A percentile compares a stretch with the other conserved stretches of the same genome.
Evolutionary conservation across 2,888 invertebrate genomes (phyloP).

Genomic region (Chorisops tibialis): DNA sequence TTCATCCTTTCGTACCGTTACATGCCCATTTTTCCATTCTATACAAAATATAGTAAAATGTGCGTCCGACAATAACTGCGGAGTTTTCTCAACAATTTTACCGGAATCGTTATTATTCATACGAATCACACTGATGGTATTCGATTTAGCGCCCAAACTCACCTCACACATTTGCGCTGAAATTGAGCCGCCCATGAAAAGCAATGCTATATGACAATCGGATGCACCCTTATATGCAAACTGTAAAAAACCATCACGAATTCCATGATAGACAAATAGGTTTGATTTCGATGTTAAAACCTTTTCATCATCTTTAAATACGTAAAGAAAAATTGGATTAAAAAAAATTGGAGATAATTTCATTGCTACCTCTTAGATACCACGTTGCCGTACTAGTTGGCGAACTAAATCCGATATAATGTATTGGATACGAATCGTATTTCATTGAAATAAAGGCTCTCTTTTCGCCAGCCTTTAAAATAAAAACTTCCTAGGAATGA

Average conservation of each 20-base stretch:
- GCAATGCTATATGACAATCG: constrained; percentile 6
- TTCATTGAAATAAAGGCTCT: not conserved
- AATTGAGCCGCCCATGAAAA: not conserved
- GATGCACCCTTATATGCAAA: constrained; percentile 8
- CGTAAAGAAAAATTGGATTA: no score
- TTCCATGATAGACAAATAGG: not conserved
- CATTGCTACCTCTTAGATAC: constrained; percentile 1
- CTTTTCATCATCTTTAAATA: not conserved
- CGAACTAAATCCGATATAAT: not conserved
- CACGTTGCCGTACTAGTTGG: not conserved
- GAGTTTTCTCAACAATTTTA: not conserved
- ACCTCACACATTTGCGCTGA: not conserved
- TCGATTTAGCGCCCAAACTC: not conserved
- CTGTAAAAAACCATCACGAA: not conserved
- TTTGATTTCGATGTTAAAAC: not conserved
- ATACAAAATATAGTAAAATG: not conserved
- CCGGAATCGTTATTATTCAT: not conserved
- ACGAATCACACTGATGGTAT: constrained; percentile 3
- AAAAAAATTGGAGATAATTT: no score
- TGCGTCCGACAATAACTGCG: not conserved
- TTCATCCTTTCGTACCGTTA: not conserved
- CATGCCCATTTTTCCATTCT: not conserved
- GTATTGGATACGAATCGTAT: not conserved
- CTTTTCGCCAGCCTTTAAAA: not conserved
- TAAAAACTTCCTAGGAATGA: not conserved